Base-by-base conservation (phyloP, 2,888 invertebrate species). In the Lycocerus yunnanus region DNA sequence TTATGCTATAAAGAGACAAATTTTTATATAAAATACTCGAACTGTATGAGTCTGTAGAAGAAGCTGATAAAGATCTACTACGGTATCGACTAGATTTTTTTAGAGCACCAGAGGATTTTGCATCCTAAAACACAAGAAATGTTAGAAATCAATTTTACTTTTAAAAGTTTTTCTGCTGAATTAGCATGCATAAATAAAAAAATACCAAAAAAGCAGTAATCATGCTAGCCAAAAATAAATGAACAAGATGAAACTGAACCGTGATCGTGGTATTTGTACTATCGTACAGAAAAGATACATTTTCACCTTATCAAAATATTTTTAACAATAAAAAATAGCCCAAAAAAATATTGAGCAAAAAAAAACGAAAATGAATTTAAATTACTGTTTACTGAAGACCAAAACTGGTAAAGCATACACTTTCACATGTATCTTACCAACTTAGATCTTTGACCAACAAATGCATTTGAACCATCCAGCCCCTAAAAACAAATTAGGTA, bases 1-100 rank as follows among this genome's bases (percentile, higher is more conserved):
- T 60, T 27, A 70, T 15, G 15, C 65, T 21, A 60, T 67, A 15
- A 14, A 58, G 0, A 15, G 20, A 24, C n/a, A n/a, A 21, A 15
- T 58, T 13, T 18, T 14, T 68, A 43, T 58, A 66, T 59, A 63
- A 24, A 21, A 69, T 90, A 94, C 94, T 93, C 80, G 97, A 97
- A 87, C 97, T 97, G 88, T 97, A 97, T 16, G 97, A 97, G 87
- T 97, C 97, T 70, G 96, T 96, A 58, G 97, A 97, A 8, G 97
- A 97, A 3, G 97, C 97, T 11, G 97, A 97, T 18, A 97, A 89
- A 0, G 97, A 97, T 77, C 97, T 91, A 85, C 96, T 97, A 71
- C 97, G 90, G 85, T 97, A 96, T 69, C 97, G 90, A 81, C 94
- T 95, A 14, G 95, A 93, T 86, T 96, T 95, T 89, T 96, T 95